Percentiles rank a stretch among this genome's conserved stretches.
Evolutionary conservation across 2,888 invertebrate species (phyloP).

Genomic region (Zaprionus lineosus): DNA sequence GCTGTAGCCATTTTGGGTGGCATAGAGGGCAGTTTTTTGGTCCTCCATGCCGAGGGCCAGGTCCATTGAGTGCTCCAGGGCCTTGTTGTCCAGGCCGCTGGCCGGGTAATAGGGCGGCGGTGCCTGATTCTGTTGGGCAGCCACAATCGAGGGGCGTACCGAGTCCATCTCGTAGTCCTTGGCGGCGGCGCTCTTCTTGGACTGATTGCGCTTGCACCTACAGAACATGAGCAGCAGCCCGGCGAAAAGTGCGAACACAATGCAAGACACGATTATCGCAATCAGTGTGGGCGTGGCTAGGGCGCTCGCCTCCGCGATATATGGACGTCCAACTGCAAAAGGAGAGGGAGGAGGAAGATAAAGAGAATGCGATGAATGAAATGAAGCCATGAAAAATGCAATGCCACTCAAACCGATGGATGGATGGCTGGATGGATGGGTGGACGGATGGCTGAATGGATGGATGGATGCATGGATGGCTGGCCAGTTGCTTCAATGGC

Average conservation of each 20-base stretch:
- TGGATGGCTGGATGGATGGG: conserved; percentile 26
- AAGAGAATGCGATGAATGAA: conserved; percentile 45
- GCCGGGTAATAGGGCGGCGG: conserved; percentile 95
- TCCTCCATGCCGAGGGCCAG: conserved; percentile 92
- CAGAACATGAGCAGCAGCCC: conserved; percentile 92
- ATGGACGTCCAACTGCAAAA: conserved; percentile 89
- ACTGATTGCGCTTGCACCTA: conserved; percentile 91
- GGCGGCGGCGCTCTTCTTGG: conserved; percentile 90
- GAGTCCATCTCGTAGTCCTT: conserved; percentile 97
- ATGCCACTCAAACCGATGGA: conserved; percentile 60
- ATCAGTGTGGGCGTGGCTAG: conserved; percentile 90
- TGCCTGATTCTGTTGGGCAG: conserved; percentile 91
- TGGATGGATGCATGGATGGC: conserved; percentile 28
- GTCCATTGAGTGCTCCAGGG: conserved; percentile 94
- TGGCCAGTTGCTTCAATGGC: conserved; percentile 19
- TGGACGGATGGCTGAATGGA: conserved; percentile 28
- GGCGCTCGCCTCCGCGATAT: conserved; percentile 90
- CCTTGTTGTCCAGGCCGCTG: conserved; percentile 94
- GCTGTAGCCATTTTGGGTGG: conserved; percentile 92
- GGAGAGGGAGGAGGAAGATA: conserved; percentile 27
- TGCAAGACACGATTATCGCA: conserved; percentile 90
- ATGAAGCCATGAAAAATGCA: conserved; percentile 73
- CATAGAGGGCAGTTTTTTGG: conserved; percentile 92
- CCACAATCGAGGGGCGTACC: conserved; percentile 91
- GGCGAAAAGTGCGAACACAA: conserved; percentile 90